A percentile compares a stretch with the other conserved stretches of the same genome.
Evolutionary conservation across 2,888 invertebrate genomes (phyloP).

Genomic region (Lepidocyrtinus sp.): DNA sequence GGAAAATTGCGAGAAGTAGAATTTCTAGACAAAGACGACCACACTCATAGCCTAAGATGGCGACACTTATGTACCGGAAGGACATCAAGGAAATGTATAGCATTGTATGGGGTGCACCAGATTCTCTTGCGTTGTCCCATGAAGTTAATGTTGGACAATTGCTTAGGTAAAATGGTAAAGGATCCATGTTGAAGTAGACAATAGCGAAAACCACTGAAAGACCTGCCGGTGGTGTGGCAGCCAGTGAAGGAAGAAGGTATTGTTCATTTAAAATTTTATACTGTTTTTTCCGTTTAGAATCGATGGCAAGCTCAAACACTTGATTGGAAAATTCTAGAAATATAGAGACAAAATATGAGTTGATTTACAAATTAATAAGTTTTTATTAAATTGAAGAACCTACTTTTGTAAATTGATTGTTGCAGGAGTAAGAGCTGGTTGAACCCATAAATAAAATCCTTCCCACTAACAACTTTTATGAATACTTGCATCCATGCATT

Average conservation of each 20-base stretch:
- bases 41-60: neutral
- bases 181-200: conserved; percentile 22
- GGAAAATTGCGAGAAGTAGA: neutral
- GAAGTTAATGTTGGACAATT: neutral
- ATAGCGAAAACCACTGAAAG: neutral
- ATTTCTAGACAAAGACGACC: neutral
- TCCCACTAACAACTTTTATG: neutral
- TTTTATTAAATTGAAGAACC: neutral
- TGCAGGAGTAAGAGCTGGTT: conserved; percentile 17
- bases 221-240: neutral
- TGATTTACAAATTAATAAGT: too few relatives aligned
- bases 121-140: neutral
- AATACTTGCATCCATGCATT: neutral
- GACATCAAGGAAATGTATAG: too few relatives aligned
- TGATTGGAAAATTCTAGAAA: conserved; percentile 34
- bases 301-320: conserved; percentile 2
- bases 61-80: neutral
- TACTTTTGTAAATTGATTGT: neutral
- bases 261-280: neutral
- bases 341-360: neutral
- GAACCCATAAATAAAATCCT: conserved; percentile 20
- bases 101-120: too few relatives aligned
- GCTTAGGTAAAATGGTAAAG: neutral
- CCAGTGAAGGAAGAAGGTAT: conserved; percentile 21
- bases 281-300: neutral